phyloP scores from a whole-genome alignment of 2,113 vertebrate genomes.

The Chlamydotis undulata region DNA sequence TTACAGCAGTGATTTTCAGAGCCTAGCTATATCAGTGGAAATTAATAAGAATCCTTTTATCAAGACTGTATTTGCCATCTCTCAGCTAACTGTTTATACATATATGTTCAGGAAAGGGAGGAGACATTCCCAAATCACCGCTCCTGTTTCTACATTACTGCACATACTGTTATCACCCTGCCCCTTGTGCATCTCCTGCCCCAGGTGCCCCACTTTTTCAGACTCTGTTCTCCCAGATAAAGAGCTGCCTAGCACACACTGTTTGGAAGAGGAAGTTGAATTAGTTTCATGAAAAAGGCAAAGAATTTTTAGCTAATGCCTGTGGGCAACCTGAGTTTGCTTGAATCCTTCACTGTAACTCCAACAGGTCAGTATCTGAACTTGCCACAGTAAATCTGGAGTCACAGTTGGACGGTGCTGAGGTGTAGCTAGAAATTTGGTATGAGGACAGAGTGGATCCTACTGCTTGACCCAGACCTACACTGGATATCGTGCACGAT shows the following conservation, averaged over 20 bases:
- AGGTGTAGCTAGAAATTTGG: background rate
- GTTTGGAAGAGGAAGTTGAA: background rate
- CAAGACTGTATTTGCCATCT: background rate
- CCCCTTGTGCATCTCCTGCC: background rate
- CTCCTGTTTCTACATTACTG: background rate
- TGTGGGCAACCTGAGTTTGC: background rate
- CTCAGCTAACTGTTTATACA: background rate
- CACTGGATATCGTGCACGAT: background rate
- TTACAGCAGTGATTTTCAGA: background rate
- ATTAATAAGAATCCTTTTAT: background rate
- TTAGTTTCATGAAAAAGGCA: background rate
- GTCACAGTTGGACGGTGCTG: accelerated
- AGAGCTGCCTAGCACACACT: background rate
- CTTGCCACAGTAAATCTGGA: background rate
- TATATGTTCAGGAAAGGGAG: background rate
- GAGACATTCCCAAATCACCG: background rate
- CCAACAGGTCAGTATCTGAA: background rate
- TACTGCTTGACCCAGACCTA: background rate
- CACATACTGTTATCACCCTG: background rate
- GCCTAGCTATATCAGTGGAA: background rate
- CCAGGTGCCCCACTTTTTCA: background rate
- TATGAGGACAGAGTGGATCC: background rate
- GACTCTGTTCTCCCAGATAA: background rate
- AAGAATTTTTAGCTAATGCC: background rate
- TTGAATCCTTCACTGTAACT: background rate